Percentiles rank a stretch among this genome's conserved stretches.
Conservation (phyloP, 2,113 vertebrate genomes). For the Zootoca vivipara region DNA sequence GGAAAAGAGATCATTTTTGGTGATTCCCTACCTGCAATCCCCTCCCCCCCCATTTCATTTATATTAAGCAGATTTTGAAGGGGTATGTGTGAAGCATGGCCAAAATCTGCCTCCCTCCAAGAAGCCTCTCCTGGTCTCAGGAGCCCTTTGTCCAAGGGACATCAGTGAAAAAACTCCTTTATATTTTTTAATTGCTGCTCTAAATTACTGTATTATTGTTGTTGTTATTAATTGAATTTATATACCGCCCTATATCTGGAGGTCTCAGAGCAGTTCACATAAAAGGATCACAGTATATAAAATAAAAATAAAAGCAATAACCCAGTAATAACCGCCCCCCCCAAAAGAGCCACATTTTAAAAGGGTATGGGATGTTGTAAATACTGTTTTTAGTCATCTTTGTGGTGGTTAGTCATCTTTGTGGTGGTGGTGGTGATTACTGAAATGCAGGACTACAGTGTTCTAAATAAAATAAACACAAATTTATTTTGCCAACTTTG, state of each 20-base stretch:
- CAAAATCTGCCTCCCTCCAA: not conserved
- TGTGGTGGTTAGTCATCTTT: not conserved
- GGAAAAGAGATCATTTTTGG: not conserved
- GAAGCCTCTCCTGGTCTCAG: not conserved
- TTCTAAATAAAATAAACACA: conserved; percentile 30
- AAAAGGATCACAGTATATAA: too few relatives aligned
- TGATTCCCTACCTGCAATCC: not conserved
- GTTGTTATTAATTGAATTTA: too few relatives aligned
- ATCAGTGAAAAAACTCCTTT: not conserved
- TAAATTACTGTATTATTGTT: too few relatives aligned
- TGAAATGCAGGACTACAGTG: not conserved
- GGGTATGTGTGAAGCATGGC: not conserved
- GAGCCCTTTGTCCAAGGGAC: not conserved
- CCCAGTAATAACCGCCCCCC: too few relatives aligned
- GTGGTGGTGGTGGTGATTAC: not conserved
- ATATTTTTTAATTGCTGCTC: not conserved
- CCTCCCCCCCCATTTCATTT: too few relatives aligned
- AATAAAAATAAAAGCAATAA: too few relatives aligned
- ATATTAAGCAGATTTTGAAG: too few relatives aligned
- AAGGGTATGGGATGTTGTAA: too few relatives aligned
- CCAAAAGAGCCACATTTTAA: too few relatives aligned
- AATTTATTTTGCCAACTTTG: conserved; percentile 19
- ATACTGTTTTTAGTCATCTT: not conserved
- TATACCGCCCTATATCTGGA: too few relatives aligned
- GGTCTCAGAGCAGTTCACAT: too few relatives aligned